phyloP scores from a whole-genome alignment of 1,140 invertebrate genomes.

The Popillia japonica region DNA sequence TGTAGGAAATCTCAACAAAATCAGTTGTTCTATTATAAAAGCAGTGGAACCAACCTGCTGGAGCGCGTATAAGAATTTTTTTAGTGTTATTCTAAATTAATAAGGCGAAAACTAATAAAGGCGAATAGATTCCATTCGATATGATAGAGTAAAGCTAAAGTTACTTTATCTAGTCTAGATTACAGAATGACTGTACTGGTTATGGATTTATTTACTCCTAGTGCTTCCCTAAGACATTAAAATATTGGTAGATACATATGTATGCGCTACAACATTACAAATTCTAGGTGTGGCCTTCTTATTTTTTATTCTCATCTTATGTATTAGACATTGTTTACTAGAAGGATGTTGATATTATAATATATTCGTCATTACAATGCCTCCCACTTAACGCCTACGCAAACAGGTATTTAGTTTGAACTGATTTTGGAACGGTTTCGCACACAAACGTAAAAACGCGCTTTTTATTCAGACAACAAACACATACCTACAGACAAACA shows the following conservation, averaged over 20 bases:
- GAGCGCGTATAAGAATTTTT: too few relatives aligned
- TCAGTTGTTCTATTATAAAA: too few relatives aligned
- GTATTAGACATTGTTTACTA: neutral
- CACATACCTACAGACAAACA: neutral
- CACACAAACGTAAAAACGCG: neutral
- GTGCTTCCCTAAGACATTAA: neutral
- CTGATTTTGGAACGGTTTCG: neutral
- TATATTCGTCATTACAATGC: conserved; percentile 22
- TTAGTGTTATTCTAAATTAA: too few relatives aligned
- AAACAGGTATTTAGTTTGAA: neutral
- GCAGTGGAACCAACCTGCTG: too few relatives aligned
- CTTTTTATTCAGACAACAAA: neutral
- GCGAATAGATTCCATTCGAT: too few relatives aligned
- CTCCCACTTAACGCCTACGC: conserved; percentile 2
- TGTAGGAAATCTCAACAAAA: too few relatives aligned
- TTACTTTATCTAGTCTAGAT: too few relatives aligned
- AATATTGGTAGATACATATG: neutral
- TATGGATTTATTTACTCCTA: too few relatives aligned
- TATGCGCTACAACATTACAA: neutral
- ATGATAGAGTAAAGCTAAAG: too few relatives aligned
- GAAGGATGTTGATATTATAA: neutral
- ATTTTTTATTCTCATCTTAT: neutral
- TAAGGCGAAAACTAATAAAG: too few relatives aligned
- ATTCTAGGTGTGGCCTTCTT: too few relatives aligned
- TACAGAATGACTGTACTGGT: too few relatives aligned